Base-by-base conservation (phyloP, 1,140 invertebrate genomes). In the Druon quercuslanigerum region DNA sequence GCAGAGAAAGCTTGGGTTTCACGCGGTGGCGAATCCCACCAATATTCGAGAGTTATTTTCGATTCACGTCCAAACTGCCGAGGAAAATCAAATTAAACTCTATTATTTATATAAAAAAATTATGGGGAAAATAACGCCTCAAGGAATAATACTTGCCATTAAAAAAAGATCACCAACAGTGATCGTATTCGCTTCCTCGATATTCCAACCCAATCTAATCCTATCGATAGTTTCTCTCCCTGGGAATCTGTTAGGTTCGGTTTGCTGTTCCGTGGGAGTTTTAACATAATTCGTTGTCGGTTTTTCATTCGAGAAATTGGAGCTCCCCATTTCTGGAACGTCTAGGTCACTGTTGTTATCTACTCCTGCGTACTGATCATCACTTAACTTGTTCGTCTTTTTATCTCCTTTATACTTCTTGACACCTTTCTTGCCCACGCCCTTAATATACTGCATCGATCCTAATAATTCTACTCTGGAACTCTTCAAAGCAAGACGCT, bases 161-260 rank as follows among this genome's bases (percentile, higher is more conserved):
- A 98, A 92, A 92, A 97, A 98, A n/a, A 98, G 88, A 91, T 98
- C 96, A 0, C 97, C 97, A 57, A 98, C 93, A 50, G 96, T 97
- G 50, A 98, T 93, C 46, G 94, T 94, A 17, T 95, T 95, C 8
- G 94, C 94, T 87, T 95, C 95, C 13, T 94, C 91, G 2, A 93
- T 84, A 66, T 95, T 97, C 96, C 97, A 98, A 3, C 97, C 97
- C 72, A 93, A 92, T 79, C 93, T 92, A 46, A 97, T 94, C 84
- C 94, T 93, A 2, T 92, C 89, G 52, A 93, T 88, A 52, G 90
- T 92, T 83, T 92, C 90, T 76, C 91, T 87, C 11, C 91, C 91
- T n/a, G 91, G 91, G 82, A 90, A 92, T 50, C 87, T 85, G 57
- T 88, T 83, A 1, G 82, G 86, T 72, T 88, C 87, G 4, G 71